Conservation (phyloP, 2,113 vertebrate genomes). For the Alouatta palliata region DNA sequence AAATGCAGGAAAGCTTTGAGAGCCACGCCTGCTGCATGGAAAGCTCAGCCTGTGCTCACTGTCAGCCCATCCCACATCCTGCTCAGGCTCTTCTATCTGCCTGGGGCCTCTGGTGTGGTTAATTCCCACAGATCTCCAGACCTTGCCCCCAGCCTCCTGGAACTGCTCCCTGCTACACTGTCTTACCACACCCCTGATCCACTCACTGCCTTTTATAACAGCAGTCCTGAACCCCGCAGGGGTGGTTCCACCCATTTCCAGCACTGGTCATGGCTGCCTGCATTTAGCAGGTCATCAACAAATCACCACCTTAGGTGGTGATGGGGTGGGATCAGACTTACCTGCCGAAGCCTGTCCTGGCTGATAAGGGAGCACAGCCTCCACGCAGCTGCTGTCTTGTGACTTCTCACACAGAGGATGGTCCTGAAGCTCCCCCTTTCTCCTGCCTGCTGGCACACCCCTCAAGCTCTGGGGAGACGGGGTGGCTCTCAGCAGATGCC, state of each 20-base stretch:
- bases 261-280: too few species aligned
- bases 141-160: background rate
- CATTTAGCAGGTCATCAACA: background rate
- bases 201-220: too few species aligned
- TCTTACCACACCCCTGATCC: background rate
- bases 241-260: background rate
- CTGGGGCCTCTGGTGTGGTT: background rate
- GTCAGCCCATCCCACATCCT: background rate
- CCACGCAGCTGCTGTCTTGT: accelerated
- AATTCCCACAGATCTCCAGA: background rate
- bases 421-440: background rate
- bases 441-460: background rate
- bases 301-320: background rate
- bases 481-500: background rate
- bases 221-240: background rate
- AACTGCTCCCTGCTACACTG: background rate
- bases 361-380: accelerated
- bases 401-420: background rate
- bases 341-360: background rate
- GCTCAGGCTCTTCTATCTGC: background rate
- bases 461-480: background rate
- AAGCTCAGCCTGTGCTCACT: background rate
- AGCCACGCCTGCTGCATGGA: accelerated
- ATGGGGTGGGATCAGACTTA: accelerated
- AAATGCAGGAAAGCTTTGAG: background rate